A percentile compares a stretch with the other conserved stretches of the same genome.
Evolutionary conservation across 2,888 invertebrate genomes (phyloP).

Genomic region (Cosmopolites sordidus): DNA sequence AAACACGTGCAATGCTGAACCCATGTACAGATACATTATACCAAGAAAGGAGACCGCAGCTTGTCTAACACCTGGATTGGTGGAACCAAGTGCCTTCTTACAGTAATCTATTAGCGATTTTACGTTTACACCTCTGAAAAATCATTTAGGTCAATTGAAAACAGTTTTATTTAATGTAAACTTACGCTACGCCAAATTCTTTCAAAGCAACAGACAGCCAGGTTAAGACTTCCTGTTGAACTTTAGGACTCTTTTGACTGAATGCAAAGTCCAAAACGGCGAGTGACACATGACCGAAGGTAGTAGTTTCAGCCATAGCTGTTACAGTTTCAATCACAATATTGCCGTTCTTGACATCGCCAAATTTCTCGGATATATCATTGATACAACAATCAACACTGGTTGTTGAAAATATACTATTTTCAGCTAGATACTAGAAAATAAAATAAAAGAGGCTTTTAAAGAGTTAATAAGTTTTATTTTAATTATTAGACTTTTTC

Average conservation of each 20-base stretch:
- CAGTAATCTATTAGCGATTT: constrained; percentile 71
- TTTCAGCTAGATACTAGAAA: constrained; percentile 63
- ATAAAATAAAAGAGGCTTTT: not conserved
- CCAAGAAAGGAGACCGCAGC: constrained; percentile 72
- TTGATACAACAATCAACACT: constrained; percentile 71
- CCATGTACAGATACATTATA: constrained; percentile 76
- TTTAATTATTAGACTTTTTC: too few species aligned
- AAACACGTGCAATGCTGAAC: constrained; percentile 67
- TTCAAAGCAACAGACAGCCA: constrained; percentile 76
- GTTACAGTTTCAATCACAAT: constrained; percentile 67
- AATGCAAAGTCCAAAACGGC: constrained; percentile 73
- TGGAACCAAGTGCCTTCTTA: constrained; percentile 79
- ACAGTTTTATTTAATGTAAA: not conserved
- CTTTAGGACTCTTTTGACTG: constrained; percentile 85
- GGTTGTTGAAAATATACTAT: constrained; percentile 64
- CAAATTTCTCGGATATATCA: constrained; percentile 80
- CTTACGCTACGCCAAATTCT: constrained; percentile 83
- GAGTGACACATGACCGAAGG: constrained; percentile 68
- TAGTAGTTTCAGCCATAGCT: constrained; percentile 73
- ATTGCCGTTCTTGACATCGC: constrained; percentile 72
- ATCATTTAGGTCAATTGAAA: not conserved
- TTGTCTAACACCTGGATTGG: constrained; percentile 78
- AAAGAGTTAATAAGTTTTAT: too few species aligned
- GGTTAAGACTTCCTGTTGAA: constrained; percentile 76
- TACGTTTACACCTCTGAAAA: constrained; percentile 56